Evolutionary conservation across 2,113 vertebrate genomes (phyloP).

Genomic region (Microcebus jonahi): DNA sequence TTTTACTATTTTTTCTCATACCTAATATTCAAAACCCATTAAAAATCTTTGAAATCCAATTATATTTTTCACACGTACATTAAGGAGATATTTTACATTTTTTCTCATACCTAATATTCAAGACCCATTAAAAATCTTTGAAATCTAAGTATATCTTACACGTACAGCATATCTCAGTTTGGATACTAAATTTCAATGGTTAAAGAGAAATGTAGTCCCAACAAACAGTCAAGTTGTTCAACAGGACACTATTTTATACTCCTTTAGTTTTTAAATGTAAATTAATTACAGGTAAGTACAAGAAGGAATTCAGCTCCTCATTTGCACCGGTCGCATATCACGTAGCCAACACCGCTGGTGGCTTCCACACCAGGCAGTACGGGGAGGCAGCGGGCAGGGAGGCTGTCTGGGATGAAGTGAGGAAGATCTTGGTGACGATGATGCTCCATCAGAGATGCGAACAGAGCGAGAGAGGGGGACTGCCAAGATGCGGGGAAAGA

Average conservation of each 20-base stretch:
- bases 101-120: too few species aligned
- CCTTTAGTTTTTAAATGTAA: neutral
- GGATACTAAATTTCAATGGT: neutral
- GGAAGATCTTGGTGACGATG: neutral
- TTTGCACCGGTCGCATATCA: rapidly evolving
- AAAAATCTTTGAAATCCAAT: too few species aligned
- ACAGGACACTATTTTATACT: neutral
- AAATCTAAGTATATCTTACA: neutral
- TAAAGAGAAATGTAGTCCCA: neutral
- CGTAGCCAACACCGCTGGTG: neutral
- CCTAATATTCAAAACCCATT: too few species aligned
- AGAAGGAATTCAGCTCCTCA: neutral
- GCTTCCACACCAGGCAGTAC: too few species aligned
- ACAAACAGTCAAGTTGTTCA: neutral
- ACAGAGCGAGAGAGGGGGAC: neutral
- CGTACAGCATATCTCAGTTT: neutral
- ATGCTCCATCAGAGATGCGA: neutral
- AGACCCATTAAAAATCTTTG: too few species aligned
- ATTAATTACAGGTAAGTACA: neutral
- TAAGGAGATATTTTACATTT: too few species aligned
- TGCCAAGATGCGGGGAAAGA: neutral
- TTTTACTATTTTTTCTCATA: too few species aligned
- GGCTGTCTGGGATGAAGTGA: neutral
- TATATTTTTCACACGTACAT: too few species aligned
- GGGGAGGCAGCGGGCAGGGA: neutral